A percentile compares a stretch with the other conserved stretches of the same genome.
Evolutionary conservation across 1,140 invertebrate genomes (phyloP).

Genomic region (Lordiphosa mommai): DNA sequence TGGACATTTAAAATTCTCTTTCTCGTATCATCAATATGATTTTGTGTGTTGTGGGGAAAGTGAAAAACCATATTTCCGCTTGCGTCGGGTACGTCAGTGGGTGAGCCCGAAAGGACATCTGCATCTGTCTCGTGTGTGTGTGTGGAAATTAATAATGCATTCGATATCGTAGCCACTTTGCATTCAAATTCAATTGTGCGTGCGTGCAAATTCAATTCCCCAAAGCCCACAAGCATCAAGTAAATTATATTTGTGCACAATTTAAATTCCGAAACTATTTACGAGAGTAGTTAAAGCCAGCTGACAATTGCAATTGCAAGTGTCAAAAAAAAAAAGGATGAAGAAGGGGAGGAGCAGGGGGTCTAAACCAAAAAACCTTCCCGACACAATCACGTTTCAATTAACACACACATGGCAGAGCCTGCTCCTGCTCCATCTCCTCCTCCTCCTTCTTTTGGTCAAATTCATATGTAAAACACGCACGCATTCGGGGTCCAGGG

Average conservation of each 20-base stretch:
- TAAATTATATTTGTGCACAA: conserved; percentile 61
- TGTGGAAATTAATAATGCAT: conserved; percentile 63
- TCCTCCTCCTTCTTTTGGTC: conserved; percentile 28
- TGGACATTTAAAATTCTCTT: conserved; percentile 65
- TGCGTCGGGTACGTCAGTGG: conserved; percentile 1
- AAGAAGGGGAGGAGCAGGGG: conserved; percentile 19
- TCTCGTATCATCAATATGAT: conserved; percentile 15
- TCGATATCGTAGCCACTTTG: conserved; percentile 58
- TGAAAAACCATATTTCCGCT: conserved; percentile 58
- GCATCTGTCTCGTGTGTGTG: conserved; percentile 11
- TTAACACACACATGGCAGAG: conserved; percentile 60
- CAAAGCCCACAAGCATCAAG: conserved; percentile 64
- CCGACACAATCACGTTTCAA: conserved; percentile 70
- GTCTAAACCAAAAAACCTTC: conserved; percentile 13
- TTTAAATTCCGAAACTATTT: conserved; percentile 46
- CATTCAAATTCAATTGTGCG: conserved; percentile 74
- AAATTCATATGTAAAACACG: conserved; percentile 75
- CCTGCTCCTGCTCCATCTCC: neutral
- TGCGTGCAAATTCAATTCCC: conserved; percentile 76
- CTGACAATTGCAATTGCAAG: conserved; percentile 61
- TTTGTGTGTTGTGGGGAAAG: conserved; percentile 36
- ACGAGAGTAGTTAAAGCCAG: conserved; percentile 1
- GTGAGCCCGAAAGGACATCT: conserved; percentile 26
- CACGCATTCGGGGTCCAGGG: conserved; percentile 40
- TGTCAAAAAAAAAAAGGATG: conserved; percentile 72